Evolutionary conservation across 2,888 invertebrate species (phyloP), one percentile per base, ranked within the genome.

Genomic region (Drosophila rellima): DNA sequence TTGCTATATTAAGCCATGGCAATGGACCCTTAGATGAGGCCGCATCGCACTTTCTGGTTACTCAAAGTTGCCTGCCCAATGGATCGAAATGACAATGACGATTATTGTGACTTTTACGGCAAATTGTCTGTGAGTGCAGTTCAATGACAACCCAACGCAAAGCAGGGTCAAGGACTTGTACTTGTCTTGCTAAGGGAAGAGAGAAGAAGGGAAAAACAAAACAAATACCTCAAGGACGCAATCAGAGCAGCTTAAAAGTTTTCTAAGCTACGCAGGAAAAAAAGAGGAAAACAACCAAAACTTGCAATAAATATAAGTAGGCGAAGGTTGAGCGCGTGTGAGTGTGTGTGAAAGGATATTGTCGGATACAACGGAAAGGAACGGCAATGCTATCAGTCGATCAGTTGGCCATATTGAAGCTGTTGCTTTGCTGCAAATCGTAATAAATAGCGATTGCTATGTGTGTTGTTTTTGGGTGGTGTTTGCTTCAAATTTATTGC

Each of bases 41-140:
- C 39, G 7, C 61, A 55, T 62, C 66, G 72, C 73, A 64, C 63
- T 78, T 66, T 62, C 17, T 62, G 76, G 71, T 56, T 62, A 52
- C 57, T 59, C 26, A 15, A 35, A 64, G 54, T 44, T 51, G 18
- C 23, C 50, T 80, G 75, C 64, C 71, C 78, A 87, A 81, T 87
- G 70, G 82, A 70, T 70, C 69, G 85, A 78, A 70, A 68, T 76
- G 72, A 65, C 64, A 47, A 56, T 63, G 74, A 64, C 64, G 85
- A 82, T 76, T 78, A 85, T 71, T 68, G 63, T 63, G 76, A 70
- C 67, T 80, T 82, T 88, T 72, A 86, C 63, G 77, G 70, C 84
- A 74, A 80, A 75, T 88, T 86, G 89, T 88, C 81, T 88, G 63
- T 50, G 65, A 31, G 56, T 76, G 74, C 82, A 76, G 69, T 69